Percentiles rank a stretch among this genome's conserved stretches.
phyloP scores from a whole-genome alignment of 2,888 invertebrate genomes.

The Ectemnius continuus region DNA sequence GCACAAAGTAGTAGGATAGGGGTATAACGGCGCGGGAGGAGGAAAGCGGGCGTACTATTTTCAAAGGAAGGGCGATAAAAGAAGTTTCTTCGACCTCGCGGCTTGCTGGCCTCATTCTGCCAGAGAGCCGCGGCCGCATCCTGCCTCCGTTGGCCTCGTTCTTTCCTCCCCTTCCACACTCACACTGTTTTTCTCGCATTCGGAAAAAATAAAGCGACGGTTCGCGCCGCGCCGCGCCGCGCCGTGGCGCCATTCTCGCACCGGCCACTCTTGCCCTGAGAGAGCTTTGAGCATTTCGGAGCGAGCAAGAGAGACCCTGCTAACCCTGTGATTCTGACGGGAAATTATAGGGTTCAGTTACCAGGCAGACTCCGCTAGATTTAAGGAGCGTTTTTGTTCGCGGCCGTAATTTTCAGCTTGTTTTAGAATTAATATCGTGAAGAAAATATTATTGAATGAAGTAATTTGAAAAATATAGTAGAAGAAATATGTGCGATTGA shows the following conservation, averaged over 20 bases:
- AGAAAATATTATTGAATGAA: too few relatives aligned
- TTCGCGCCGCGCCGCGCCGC: slow-evolving; percentile 29
- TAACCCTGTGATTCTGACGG: too few relatives aligned
- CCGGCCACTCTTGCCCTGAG: background rate
- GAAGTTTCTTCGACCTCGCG: slow-evolving; percentile 48
- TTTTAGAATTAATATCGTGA: too few relatives aligned
- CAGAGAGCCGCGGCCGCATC: slow-evolving; percentile 23
- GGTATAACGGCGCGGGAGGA: background rate
- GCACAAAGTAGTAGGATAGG: background rate
- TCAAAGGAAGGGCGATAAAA: slow-evolving; percentile 54
- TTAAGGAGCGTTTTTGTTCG: too few relatives aligned
- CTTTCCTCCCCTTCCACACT: background rate
- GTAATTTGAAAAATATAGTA: too few relatives aligned
- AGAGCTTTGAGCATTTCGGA: slow-evolving; percentile 26
- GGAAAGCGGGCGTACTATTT: slow-evolving; percentile 24
- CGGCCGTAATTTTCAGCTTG: too few relatives aligned
- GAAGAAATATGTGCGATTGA: too few relatives aligned
- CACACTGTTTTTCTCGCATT: slow-evolving; percentile 45
- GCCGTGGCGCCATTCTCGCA: slow-evolving; percentile 21
- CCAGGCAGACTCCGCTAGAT: too few relatives aligned
- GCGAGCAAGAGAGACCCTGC: too few relatives aligned
- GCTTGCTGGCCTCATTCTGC: slow-evolving; percentile 19
- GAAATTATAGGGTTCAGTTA: too few relatives aligned
- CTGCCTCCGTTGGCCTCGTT: slow-evolving; percentile 48
- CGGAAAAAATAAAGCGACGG: slow-evolving; percentile 16